Evolutionary conservation across 2,888 invertebrate species (phyloP).

Genomic region (Eupsilia transversa): DNA sequence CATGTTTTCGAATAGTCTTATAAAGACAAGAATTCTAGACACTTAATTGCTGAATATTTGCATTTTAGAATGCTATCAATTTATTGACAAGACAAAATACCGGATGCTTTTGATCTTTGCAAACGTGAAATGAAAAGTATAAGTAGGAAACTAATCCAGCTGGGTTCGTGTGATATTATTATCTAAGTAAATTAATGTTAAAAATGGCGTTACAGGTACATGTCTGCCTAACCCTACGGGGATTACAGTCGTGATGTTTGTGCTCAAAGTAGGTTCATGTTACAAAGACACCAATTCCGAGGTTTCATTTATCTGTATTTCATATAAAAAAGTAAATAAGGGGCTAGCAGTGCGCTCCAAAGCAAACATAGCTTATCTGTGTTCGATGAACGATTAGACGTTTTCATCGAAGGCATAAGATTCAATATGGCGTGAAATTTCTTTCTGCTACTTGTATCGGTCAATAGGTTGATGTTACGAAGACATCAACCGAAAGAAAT

Average conservation of each 20-base stretch:
- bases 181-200: slow-evolving; percentile 16
- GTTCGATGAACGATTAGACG: slow-evolving; percentile 36
- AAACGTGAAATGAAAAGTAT: slow-evolving; percentile 16
- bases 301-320: slow-evolving; percentile 10
- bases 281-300: not conserved
- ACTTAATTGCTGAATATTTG: slow-evolving; percentile 35
- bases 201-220: not conserved
- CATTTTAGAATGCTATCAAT: slow-evolving; percentile 18
- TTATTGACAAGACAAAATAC: not conserved
- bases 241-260: not conserved
- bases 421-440: slow-evolving; percentile 51
- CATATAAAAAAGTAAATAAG: slow-evolving; percentile 32
- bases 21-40: slow-evolving; percentile 10
- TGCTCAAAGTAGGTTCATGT: not conserved
- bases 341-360: slow-evolving; percentile 22
- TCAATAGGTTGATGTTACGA: slow-evolving; percentile 51
- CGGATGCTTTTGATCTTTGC: not conserved
- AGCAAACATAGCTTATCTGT: slow-evolving; percentile 46
- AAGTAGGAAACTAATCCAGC: not conserved
- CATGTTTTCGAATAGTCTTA: slow-evolving; percentile 18
- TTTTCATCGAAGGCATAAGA: slow-evolving; percentile 31
- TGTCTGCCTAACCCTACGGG: not conserved
- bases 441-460: slow-evolving; percentile 36
- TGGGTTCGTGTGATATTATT: not conserved
- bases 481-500: slow-evolving; percentile 49